phyloP scores from a whole-genome alignment of 37 sponge, comb jelly and placozoan species.

The Geodia barretti region DNA sequence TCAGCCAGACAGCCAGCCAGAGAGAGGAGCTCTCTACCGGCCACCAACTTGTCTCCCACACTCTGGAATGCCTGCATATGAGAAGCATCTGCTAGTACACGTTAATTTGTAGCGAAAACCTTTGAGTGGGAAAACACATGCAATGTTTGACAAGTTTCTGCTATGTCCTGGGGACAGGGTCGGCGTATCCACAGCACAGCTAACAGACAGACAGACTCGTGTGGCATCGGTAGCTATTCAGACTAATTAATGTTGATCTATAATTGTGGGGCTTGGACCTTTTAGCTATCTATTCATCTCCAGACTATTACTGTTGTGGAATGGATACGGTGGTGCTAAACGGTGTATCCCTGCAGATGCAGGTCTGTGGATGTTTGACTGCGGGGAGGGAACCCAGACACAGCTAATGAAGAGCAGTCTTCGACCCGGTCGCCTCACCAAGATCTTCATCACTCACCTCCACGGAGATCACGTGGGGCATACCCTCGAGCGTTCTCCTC shows the following conservation, averaged over 20 bases:
- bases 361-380: constrained; percentile 93
- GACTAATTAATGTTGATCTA: too few species aligned
- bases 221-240: too few species aligned
- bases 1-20: constrained; percentile 26
- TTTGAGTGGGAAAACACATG: too few species aligned
- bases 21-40: constrained; percentile 10
- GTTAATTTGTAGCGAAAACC: too few species aligned
- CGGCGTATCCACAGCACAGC: too few species aligned
- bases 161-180: too few species aligned
- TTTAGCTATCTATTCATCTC: too few species aligned
- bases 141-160: too few species aligned
- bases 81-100: too few species aligned
- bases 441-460: constrained; percentile 92
- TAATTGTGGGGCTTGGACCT: too few species aligned
- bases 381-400: constrained; percentile 92
- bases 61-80: constrained; percentile 38
- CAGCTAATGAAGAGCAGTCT: constrained; percentile 87
- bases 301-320: not conserved
- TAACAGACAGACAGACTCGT: too few species aligned
- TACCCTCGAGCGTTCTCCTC: too few species aligned
- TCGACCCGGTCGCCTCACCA: constrained; percentile 69
- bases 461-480: constrained; percentile 98
- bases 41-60: constrained; percentile 12
- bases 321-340: not conserved
- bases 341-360: constrained; percentile 20